Evolutionary conservation across 2,797 vertebrate genomes (phyloP), one percentile per base, ranked within the genome.

Genomic region (Melanotaenia parkinsoni): DNA sequence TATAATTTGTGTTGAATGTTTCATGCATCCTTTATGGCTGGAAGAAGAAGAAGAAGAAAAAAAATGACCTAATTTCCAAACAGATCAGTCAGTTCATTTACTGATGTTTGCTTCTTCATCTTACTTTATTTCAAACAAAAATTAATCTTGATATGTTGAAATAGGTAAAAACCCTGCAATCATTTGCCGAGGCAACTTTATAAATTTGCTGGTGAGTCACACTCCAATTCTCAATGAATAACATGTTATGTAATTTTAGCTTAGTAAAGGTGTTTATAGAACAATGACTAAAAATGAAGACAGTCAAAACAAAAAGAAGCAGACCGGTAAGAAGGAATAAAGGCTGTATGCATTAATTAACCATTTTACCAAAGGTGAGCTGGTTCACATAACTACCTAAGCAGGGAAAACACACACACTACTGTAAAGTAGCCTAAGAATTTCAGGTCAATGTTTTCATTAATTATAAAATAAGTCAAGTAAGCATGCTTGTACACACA

Each of bases 381-480:
- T 37, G 8, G 35, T 37, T 37, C 35, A 37, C 35, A 37, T 9
- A 10, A 1, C 28, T 4, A 33, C 32, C 28, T 30, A 33, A 33
- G 32, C 11, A 3, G 35, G 9, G 8, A 61, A 38, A 35, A 75
- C 40, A 45, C 14, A 45, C 33, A 35, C 33, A 37, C 11, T 43
- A 2, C n/a, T 54, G 43, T 68, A 53, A 60, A 54, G 61, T n/a
- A 58, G 62, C 30, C 18, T 59, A 58, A 51, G 8, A 38, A 54
- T 63, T 72, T 58, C 16, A 67, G 68, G 77, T 83, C 74, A 85
- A 33, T 59, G 72, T 58, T 70, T 54, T 0, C 0, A 79, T 62
- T 30, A 76, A 73, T 22, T 56, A 72, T 62, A 4, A 58, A 12
- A 70, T 83, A 83, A 54, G 74, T 66, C 37, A 77, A 86, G 58